A percentile compares a stretch with the other conserved stretches of the same genome.
These are phyloP conservation scores for Taurulus bubalis DNA, from an alignment of 2,113 vertebrate genomes.

Conservation along the genomic window DNA sequence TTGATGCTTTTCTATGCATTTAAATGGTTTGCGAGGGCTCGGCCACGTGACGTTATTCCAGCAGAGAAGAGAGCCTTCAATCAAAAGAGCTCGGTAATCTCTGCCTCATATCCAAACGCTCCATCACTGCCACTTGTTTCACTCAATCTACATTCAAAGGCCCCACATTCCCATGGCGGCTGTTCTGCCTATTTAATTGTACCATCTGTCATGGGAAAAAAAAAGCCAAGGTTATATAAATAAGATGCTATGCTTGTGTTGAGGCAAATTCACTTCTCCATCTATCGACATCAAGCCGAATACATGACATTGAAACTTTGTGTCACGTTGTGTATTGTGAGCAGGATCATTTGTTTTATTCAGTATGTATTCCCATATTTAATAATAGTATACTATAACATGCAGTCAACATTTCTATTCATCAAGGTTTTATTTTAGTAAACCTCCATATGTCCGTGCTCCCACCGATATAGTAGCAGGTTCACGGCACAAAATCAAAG, in stretches of 20 bases:
- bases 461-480: not conserved
- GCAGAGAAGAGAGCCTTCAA: slow-evolving; percentile 58
- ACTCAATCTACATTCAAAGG: slow-evolving; percentile 75
- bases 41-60: slow-evolving; percentile 32
- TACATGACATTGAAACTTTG: slow-evolving; percentile 54
- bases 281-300: slow-evolving; percentile 42
- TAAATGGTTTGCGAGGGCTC: slow-evolving; percentile 60
- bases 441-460: not conserved
- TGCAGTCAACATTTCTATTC: not conserved
- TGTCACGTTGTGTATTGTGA: slow-evolving; percentile 14
- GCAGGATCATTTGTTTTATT: slow-evolving; percentile 16
- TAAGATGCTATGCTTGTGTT: slow-evolving; percentile 51
- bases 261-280: slow-evolving; percentile 40
- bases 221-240: slow-evolving; percentile 79
- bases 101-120: slow-evolving; percentile 56
- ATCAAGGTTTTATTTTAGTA: slow-evolving; percentile 3
- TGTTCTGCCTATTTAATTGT: slow-evolving; percentile 77
- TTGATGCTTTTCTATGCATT: slow-evolving; percentile 68
- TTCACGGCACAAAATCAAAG: slow-evolving; percentile 17
- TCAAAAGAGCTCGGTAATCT: slow-evolving; percentile 69
- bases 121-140: slow-evolving; percentile 72
- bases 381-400: not conserved
- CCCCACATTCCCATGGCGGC: slow-evolving; percentile 62
- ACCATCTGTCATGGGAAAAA: slow-evolving; percentile 71
- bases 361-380: not conserved